Evolutionary conservation across 2,888 invertebrate species (phyloP).

Genomic region (Philaethria dido): DNA sequence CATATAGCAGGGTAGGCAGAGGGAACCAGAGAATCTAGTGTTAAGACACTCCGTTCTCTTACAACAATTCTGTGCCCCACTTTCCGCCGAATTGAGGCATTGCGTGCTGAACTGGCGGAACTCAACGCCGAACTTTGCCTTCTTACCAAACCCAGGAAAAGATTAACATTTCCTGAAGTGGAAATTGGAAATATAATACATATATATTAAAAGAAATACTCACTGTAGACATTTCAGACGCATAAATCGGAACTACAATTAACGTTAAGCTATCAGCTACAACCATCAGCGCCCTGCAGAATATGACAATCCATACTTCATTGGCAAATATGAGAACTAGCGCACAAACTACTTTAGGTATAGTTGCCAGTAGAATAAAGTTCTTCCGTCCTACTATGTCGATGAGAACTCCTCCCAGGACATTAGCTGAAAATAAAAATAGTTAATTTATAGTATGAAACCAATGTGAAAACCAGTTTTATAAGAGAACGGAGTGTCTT

Average conservation of each 20-base stretch:
- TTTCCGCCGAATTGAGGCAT: no score
- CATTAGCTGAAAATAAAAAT: constrained; percentile 42
- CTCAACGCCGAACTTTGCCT: no score
- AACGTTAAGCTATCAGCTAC: constrained; percentile 49
- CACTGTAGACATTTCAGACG: constrained; percentile 63
- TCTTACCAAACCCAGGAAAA: no score
- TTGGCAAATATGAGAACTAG: constrained; percentile 53
- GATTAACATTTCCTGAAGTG: no score
- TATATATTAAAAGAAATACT: constrained; percentile 36
- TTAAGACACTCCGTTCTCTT: no score
- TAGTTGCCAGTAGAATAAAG: constrained; percentile 53
- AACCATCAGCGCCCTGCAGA: constrained; percentile 51
- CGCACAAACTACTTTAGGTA: constrained; percentile 57
- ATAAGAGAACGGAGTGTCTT: no score
- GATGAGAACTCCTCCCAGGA: constrained; percentile 54
- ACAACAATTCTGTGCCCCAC: no score
- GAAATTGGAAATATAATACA: no score
- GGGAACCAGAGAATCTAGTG: no score
- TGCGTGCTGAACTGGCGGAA: no score
- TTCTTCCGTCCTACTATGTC: constrained; percentile 54
- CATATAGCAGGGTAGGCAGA: no score
- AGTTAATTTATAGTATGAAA: not conserved
- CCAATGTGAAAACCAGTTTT: no score
- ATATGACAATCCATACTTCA: constrained; percentile 57
- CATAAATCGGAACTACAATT: constrained; percentile 56